A percentile compares a stretch with the other conserved stretches of the same genome.
Conservation (phyloP, 2,888 invertebrate genomes). For the Dynastes maya region DNA sequence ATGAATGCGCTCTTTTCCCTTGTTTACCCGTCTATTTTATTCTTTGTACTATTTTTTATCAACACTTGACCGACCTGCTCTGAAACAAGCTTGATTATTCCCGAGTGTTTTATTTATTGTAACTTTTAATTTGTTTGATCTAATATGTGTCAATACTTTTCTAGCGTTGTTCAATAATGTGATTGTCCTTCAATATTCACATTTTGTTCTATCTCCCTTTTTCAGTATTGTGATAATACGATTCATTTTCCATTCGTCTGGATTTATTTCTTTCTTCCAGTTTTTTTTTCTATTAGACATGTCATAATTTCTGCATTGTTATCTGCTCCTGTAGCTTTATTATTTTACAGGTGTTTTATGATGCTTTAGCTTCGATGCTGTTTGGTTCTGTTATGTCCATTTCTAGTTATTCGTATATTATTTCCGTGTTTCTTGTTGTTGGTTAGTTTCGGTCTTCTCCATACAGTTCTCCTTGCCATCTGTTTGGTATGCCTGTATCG, state of each 20-base stretch:
- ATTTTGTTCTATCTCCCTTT: not conserved
- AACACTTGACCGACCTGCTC: not conserved
- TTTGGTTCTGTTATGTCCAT: no score
- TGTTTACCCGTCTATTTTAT: not conserved
- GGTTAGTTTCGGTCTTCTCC: no score
- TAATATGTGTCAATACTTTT: not conserved
- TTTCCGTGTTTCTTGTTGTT: no score
- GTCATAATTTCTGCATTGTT: no score
- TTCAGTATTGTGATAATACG: not conserved
- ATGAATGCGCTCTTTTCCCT: no score
- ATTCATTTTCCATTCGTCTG: not conserved
- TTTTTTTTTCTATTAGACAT: no score
- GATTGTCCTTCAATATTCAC: conserved; percentile 1
- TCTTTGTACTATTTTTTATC: not conserved
- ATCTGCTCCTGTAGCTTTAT: no score
- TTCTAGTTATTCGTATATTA: no score
- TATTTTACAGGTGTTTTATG: no score
- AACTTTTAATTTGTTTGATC: not conserved
- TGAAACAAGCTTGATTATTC: not conserved
- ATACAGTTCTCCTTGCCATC: no score
- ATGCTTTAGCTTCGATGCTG: no score
- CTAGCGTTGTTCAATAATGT: conserved; percentile 8
- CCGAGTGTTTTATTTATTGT: not conserved
- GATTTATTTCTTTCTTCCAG: not conserved
- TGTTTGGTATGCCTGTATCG: no score